Evolutionary conservation across 1,140 invertebrate species (phyloP).

Genomic region (Argopecten irradians): DNA sequence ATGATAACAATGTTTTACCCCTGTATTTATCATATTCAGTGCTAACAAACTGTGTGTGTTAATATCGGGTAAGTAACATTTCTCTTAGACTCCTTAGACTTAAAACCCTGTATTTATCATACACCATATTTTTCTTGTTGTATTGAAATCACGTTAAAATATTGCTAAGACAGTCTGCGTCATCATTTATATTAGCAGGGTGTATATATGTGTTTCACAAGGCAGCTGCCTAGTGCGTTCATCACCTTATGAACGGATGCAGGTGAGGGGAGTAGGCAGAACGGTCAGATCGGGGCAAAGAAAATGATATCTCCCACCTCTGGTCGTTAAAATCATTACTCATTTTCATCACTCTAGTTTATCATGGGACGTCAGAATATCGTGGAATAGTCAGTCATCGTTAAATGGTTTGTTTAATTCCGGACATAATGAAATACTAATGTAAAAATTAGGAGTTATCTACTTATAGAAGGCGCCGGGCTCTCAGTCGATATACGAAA

Average conservation of each 20-base stretch:
- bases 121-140: not conserved
- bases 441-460: slow-evolving; percentile 8
- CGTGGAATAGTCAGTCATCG: slow-evolving; percentile 13
- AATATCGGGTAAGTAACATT: too few species aligned
- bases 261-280: slow-evolving; percentile 14
- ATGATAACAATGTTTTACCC: too few species aligned
- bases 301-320: not conserved
- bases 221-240: slow-evolving; percentile 4
- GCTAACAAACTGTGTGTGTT: too few species aligned
- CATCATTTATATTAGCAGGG: not conserved
- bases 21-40: too few species aligned
- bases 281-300: slow-evolving; percentile 13
- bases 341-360: not conserved
- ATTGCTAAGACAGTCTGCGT: not conserved
- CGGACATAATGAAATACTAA: slow-evolving; percentile 18
- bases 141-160: not conserved
- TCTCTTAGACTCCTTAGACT: too few species aligned
- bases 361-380: not conserved
- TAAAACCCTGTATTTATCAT: too few species aligned
- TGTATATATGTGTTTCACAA: not conserved
- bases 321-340: slow-evolving; percentile 22
- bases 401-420: slow-evolving; percentile 6
- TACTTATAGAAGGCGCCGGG: slow-evolving; percentile 1
- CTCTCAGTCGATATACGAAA: not conserved
- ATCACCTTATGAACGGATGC: not conserved